Base-by-base conservation (phyloP, 2,888 invertebrate species). In the Acanthosepion pharaonis region DNA sequence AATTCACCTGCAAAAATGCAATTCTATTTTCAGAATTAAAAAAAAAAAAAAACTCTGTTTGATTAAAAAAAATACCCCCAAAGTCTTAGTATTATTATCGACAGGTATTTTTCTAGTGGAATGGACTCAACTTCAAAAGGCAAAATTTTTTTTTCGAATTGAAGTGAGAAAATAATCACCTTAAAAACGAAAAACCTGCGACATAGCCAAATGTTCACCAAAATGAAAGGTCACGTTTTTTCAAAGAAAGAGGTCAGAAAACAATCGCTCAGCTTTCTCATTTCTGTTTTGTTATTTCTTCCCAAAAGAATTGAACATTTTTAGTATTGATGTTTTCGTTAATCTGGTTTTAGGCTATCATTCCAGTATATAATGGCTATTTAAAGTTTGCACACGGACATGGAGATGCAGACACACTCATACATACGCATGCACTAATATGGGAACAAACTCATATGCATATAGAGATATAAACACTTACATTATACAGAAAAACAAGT, bases 161-260 rank as follows among this genome's bases (percentile, higher is more conserved):
- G 78, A 78, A 78, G 78, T 78, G 78, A n/a, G 78, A 78, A 78
- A 78, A 78, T 78, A 78, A 78, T 78, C 78, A 78, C n/a, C 78
- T 78, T 78, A n/a, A 78, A 78, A 78, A 78, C n/a, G 78, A 78
- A 78, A 78, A 78, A 78, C n/a, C 28, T 78, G 59, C 59, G n/a
- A 78, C 78, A 15, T 9, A n/a, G 78, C 18, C n/a, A 78, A 78
- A 78, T 78, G 78, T 78, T n/a, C 78, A 78, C 78, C 9, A 33
- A 78, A 78, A 78, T 78, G 18, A 78, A 78, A 78, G 78, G 78
- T 78, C n/a, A 78, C 15, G n/a, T 78, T n/a, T n/a, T 78, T n/a
- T 78, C n/a, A 78, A 15, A 33, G 78, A 78, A 78, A 78, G 78
- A n/a, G 78, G 78, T 78, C 78, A 78, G 15, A n/a, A 78, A 78